Conservation (phyloP, 2,797 vertebrate genomes). For the Enteromius paludinosus region DNA sequence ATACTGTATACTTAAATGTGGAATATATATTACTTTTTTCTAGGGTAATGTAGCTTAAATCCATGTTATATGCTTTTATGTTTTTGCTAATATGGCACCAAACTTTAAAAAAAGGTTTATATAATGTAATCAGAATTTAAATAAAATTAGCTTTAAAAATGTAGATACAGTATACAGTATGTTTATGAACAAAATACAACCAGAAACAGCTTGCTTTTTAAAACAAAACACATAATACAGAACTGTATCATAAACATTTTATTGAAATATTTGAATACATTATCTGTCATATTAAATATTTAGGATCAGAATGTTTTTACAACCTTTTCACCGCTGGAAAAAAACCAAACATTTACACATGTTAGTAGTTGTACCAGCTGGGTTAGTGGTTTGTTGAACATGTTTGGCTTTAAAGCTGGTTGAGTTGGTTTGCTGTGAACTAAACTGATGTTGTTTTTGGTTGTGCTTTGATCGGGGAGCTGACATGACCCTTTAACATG, state of each 20-base stretch:
- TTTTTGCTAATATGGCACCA: neutral
- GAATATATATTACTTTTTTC: neutral
- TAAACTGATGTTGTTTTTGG: slow-evolving; percentile 18
- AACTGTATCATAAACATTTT: neutral
- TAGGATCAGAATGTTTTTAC: neutral
- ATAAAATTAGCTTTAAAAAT: neutral
- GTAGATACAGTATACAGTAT: neutral
- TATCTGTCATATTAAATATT: neutral
- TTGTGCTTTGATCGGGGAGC: slow-evolving; percentile 7
- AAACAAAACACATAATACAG: neutral
- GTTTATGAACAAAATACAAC: neutral
- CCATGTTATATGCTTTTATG: neutral
- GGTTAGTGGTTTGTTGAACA: slow-evolving; percentile 9
- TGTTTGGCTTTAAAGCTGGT: neutral
- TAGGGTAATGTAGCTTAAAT: neutral
- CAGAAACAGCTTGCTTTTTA: neutral
- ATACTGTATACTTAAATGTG: no score
- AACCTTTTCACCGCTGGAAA: neutral
- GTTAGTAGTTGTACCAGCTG: neutral
- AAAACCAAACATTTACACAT: neutral
- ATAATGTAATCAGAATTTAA: neutral
- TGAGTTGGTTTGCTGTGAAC: slow-evolving; percentile 38
- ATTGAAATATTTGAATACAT: neutral
- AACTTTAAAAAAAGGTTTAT: neutral
- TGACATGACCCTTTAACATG: slow-evolving; percentile 32